These are phyloP conservation scores for Drosophila imparisetae DNA, from an alignment of 2,888 invertebrate genomes.

Conservation along the genomic window DNA sequence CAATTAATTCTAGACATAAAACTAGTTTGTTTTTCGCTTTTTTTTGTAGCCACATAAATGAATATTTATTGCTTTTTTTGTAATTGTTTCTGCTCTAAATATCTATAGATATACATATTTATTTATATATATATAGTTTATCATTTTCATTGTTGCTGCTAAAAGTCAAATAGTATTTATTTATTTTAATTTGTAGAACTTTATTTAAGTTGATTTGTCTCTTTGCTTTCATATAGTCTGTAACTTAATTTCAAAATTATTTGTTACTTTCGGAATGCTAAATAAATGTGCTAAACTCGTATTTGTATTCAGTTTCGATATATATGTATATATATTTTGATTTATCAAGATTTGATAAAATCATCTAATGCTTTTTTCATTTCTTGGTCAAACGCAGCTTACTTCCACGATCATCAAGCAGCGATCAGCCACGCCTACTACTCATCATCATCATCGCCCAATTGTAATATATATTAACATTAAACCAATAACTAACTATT, in stretches of 20 bases:
- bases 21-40: background rate
- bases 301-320: constrained; percentile 2
- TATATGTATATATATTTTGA: background rate
- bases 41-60: background rate
- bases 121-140: background rate
- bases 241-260: constrained; percentile 11
- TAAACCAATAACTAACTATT: background rate
- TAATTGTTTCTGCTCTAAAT: background rate
- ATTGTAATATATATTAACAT: constrained; percentile 48
- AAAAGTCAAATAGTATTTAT: background rate
- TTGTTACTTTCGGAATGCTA: background rate
- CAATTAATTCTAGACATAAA: background rate
- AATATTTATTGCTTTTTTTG: background rate
- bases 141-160: background rate
- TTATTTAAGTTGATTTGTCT: background rate
- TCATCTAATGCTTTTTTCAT: constrained; percentile 9
- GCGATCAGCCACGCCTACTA: constrained; percentile 56
- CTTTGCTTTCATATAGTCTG: background rate
- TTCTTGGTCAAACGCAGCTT: constrained; percentile 42
- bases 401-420: constrained; percentile 67
- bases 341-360: constrained; percentile 10
- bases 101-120: too few species aligned
- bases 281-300: background rate
- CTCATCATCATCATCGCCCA: constrained; percentile 70
- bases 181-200: background rate